Evolutionary conservation across 1,140 invertebrate genomes (phyloP), one percentile per base, ranked within the genome.

Genomic region (Ditylenchus dipsaci): DNA sequence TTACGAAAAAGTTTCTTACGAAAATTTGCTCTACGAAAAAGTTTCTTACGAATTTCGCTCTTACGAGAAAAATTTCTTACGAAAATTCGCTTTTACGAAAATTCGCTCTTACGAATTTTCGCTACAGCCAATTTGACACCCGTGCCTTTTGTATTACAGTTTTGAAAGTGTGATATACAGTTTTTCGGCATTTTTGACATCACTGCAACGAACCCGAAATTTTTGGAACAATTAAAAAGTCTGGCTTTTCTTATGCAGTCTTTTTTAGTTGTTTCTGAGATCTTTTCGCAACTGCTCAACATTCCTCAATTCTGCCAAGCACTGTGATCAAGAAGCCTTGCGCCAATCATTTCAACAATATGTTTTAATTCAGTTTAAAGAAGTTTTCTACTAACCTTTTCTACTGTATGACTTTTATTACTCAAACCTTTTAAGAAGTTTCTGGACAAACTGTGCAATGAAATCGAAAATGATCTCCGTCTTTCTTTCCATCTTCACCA

Each of bases 241-340:
- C 13, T n/a, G 42, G 30, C 26, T 49, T 19, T 75, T 38, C 62
- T 67, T 74, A 1, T 56, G 45, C 11, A 49, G 29, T 26, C 42
- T 67, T 47, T 68, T 63, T 63, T 19, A 74, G 15, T 30, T 57
- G 33, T 47, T 38, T 23, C 23, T 67, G 70, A 56, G 53, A 38
- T 38, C 33, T 3, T 38, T 38, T 38, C 33, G 33, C 11, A 38
- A 38, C 33, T 38, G 33, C 33, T 38, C 33, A 23, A 56, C 13
- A 13, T 56, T 65, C 42, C 61, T 75, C 21, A 63, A 65, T 58
- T 56, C 85, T 88, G 49, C 86, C 89, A 86, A 87, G 88, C 75
- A 87, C 90, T 80, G 84, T 89, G 71, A 85, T 85, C 80, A 88
- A 88, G 19, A 76, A 90, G 11, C 69, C 23, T 57, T 73, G 23